Base-by-base conservation (phyloP, 2,888 invertebrate genomes). In the Pecten maximus region DNA sequence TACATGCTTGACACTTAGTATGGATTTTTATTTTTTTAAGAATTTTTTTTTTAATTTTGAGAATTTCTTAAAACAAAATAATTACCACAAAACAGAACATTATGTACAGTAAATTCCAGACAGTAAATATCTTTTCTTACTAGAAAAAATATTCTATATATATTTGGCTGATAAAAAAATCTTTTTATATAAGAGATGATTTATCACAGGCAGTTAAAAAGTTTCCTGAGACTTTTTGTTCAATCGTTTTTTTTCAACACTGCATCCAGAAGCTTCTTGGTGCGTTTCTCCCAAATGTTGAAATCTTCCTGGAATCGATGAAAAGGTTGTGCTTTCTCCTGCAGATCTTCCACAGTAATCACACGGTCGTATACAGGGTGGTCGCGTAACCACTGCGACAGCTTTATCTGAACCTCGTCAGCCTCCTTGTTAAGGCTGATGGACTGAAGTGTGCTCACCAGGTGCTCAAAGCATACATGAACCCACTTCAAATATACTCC, bases 401-500 rank as follows among this genome's bases (percentile, higher is more conserved):
- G 93, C 89, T 94, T 92, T 28, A 94, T 94, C 91, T 95, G 94
- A 16, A 92, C 93, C 3, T 91, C 89, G 60, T 94, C 94, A 15
- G 93, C 94, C 40, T 94, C 94, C 28, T 94, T 93, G 92, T 93
- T 94, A 89, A 92, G 91, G 89, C 91, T 93, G 28, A 93, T 91
- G 28, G 94, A 92, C 90, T 95, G 94, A 16, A 94, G 91, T 1
- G 94, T 94, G 89, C 93, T 92, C 87, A 95, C 94, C n/a, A 96
- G 93, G 54, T 93, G 93, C 40, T 95, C 94, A 90, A 93, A 96
- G 87, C 95, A 94, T 12, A 94, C 92, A 91, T 95, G 95, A 19
- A 96, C 93, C 96, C 96, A 96, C 90, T 95, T 95, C 91, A 95
- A 90, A 91, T 96, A 95, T n/a, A 95, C 93, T 16, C 95, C 95